Percentiles rank a stretch among this genome's conserved stretches.
These are phyloP conservation scores for Volucella zonaria DNA, from an alignment of 2,888 invertebrate species.

Conservation along the genomic window DNA sequence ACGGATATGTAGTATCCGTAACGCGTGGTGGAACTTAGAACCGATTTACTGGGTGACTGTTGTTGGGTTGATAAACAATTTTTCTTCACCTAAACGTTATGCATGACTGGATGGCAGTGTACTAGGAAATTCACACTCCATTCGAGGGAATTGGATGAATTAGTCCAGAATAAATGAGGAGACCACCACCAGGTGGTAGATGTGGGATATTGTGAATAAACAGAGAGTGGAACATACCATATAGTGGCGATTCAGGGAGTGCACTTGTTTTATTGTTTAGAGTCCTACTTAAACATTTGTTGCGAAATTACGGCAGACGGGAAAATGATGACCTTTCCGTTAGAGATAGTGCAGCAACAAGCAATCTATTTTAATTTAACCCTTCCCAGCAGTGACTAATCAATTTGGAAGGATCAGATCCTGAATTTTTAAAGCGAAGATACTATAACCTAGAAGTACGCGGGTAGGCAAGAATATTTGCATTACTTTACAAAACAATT, in stretches of 20 bases:
- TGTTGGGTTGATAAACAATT: slow-evolving; percentile 63
- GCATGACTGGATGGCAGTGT: slow-evolving; percentile 52
- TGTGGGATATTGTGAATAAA: slow-evolving; percentile 49
- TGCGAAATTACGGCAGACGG: no score
- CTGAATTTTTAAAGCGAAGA: no score
- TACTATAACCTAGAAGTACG: no score
- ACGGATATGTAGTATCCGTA: slow-evolving; percentile 7
- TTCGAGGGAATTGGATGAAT: slow-evolving; percentile 66
- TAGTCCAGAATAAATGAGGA: slow-evolving; percentile 62
- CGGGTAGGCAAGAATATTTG: no score
- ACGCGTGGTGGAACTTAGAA: slow-evolving; percentile 58
- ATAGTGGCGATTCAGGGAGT: slow-evolving; percentile 1
- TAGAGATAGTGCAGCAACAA: no score
- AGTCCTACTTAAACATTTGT: not conserved
- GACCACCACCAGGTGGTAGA: slow-evolving; percentile 63
- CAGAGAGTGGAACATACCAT: not conserved
- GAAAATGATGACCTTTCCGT: no score
- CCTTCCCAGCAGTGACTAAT: no score
- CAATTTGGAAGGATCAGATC: no score
- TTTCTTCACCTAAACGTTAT: slow-evolving; percentile 23
- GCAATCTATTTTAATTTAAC: no score
- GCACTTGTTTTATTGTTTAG: slow-evolving; percentile 30
- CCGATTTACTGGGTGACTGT: slow-evolving; percentile 72
- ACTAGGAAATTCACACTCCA: slow-evolving; percentile 71
- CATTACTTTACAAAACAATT: no score